These are phyloP conservation scores for Regulus satrapa DNA, from an alignment of 2,113 vertebrate species.

Conservation along the genomic window DNA sequence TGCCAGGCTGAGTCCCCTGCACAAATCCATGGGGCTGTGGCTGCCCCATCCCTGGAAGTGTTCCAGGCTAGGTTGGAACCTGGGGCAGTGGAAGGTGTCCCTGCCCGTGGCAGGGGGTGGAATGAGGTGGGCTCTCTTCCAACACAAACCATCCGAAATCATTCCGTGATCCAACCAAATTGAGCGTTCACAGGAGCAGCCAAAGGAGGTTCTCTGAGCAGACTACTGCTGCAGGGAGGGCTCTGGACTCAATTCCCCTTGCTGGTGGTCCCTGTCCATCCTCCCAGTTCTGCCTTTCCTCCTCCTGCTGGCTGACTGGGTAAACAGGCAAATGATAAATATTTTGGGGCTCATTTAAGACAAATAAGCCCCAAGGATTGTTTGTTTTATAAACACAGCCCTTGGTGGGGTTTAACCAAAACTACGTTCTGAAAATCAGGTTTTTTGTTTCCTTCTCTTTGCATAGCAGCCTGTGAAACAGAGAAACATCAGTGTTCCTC, in stretches of 20 bases:
- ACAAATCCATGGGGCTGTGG: no score
- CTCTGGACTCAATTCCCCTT: not conserved
- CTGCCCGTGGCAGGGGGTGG: not conserved
- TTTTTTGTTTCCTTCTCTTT: not conserved
- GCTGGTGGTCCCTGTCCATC: not conserved
- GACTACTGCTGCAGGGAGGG: not conserved
- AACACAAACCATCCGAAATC: not conserved
- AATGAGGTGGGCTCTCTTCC: not conserved
- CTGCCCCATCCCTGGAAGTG: not conserved
- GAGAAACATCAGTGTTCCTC: not conserved
- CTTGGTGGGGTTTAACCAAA: not conserved
- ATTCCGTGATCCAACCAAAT: not conserved
- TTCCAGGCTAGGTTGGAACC: not conserved
- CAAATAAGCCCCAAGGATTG: not conserved
- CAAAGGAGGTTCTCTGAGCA: not conserved
- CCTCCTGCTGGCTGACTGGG: not conserved
- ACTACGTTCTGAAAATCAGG: not conserved
- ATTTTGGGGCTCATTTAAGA: not conserved
- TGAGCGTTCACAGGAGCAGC: no score
- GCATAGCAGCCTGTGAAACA: not conserved
- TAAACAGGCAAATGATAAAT: not conserved
- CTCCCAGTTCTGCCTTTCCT: not conserved
- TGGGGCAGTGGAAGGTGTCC: not conserved
- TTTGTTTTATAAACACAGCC: not conserved
- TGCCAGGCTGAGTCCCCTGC: not conserved